Conservation (phyloP, 1,140 invertebrate species). For the Lucilia sericata region DNA sequence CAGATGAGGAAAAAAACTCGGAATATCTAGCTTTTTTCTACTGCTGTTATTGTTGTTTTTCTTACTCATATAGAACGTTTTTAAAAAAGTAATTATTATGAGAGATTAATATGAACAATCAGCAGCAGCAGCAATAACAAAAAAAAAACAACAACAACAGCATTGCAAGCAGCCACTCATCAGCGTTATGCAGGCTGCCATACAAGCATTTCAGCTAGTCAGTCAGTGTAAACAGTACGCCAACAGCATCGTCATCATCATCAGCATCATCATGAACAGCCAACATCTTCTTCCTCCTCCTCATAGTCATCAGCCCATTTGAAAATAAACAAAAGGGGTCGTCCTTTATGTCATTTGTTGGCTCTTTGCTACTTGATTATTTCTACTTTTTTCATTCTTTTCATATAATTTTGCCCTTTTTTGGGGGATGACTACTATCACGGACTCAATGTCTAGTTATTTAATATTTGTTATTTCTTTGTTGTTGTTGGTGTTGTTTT, state of each 20-base stretch:
- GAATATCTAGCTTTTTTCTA: background rate
- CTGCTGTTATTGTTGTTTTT: slow-evolving; percentile 9
- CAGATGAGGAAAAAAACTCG: background rate
- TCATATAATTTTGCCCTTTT: background rate
- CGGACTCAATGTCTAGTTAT: background rate
- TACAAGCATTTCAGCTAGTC: background rate
- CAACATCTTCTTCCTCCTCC: background rate
- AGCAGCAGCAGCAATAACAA: background rate
- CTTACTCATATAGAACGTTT: background rate
- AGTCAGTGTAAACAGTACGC: background rate
- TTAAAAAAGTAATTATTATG: slow-evolving; percentile 39
- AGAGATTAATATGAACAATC: slow-evolving; percentile 42
- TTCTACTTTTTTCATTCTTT: background rate
- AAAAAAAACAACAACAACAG: background rate
- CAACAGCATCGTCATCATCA: slow-evolving; percentile 26
- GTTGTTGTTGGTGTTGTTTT: background rate
- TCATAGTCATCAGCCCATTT: slow-evolving; percentile 33
- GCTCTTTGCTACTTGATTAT: slow-evolving; percentile 28
- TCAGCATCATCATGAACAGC: background rate
- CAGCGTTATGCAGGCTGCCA: slow-evolving; percentile 27
- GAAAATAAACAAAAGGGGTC: slow-evolving; percentile 31
- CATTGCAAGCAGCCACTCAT: slow-evolving; percentile 5
- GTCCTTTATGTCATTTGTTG: slow-evolving; percentile 39
- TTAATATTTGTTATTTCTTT: background rate
- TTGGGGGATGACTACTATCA: background rate